Percentiles rank a stretch among this genome's conserved stretches.
Evolutionary conservation across 2,113 vertebrate genomes (phyloP).

Genomic region (Nycticebus coucang): DNA sequence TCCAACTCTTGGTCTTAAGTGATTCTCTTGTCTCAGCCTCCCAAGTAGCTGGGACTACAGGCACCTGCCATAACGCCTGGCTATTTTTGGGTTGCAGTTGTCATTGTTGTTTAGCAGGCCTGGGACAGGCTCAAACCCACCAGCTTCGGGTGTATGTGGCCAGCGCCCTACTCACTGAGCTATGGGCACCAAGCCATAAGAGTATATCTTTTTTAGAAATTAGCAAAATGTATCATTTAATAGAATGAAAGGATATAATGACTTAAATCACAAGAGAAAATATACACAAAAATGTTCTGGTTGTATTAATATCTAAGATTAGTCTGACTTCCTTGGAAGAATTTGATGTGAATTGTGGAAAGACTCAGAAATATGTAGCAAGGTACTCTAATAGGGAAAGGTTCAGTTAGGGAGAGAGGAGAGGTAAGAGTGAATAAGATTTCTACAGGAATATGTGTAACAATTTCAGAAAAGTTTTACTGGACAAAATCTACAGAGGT

Average conservation of each 20-base stretch:
- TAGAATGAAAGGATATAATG: background rate
- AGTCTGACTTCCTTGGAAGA: background rate
- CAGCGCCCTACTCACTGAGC: too few species aligned
- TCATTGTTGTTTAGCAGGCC: too few species aligned
- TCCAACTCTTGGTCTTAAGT: too few species aligned
- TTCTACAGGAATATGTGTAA: background rate
- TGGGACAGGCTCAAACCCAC: too few species aligned
- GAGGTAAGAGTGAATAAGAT: background rate
- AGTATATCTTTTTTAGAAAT: background rate
- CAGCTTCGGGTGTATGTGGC: too few species aligned
- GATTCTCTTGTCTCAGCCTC: too few species aligned
- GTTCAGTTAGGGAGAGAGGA: background rate
- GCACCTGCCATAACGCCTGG: too few species aligned
- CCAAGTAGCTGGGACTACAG: too few species aligned
- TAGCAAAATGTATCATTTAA: background rate
- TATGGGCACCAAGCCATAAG: too few species aligned
- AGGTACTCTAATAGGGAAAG: background rate
- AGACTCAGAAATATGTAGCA: constrained; percentile 27
- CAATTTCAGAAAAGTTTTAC: background rate
- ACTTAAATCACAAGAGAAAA: background rate
- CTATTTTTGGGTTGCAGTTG: too few species aligned
- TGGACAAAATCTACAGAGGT: background rate
- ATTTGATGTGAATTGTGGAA: constrained; percentile 15
- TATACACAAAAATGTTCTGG: background rate
- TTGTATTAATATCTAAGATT: background rate